Percentiles rank a stretch among this genome's conserved stretches.
Evolutionary conservation across 2,113 vertebrate genomes (phyloP).

Genomic region (Ameiurus melas): DNA sequence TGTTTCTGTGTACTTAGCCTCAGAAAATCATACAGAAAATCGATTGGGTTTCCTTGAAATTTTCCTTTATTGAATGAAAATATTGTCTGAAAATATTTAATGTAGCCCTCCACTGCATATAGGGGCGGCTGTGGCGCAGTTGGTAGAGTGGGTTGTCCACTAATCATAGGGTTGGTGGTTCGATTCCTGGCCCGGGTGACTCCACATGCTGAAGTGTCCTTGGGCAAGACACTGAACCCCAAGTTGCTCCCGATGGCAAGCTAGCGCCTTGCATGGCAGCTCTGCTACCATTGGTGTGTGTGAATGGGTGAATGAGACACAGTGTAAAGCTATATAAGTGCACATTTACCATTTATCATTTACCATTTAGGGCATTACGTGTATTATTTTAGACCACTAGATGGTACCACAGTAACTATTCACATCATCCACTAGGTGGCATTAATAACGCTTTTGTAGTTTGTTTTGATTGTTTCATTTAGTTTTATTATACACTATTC

Average conservation of each 20-base stretch:
- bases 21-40: not conserved
- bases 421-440: not conserved
- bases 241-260: too few species aligned
- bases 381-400: not conserved
- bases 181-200: too few species aligned
- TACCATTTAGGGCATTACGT: not conserved
- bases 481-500: not conserved
- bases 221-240: too few species aligned
- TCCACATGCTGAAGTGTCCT: too few species aligned
- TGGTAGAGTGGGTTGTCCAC: too few species aligned
- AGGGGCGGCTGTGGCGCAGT: too few species aligned
- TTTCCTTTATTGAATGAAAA: not conserved
- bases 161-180: too few species aligned
- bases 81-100: not conserved
- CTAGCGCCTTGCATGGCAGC: too few species aligned
- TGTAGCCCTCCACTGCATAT: not conserved
- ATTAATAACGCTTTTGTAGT: not conserved
- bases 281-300: too few species aligned
- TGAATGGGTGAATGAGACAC: too few species aligned
- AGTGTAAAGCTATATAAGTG: too few species aligned
- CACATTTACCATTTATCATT: too few species aligned
- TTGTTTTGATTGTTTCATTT: not conserved
- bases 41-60: not conserved
- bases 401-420: constrained; percentile 1
- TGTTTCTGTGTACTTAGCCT: not conserved